Percentiles rank a stretch among this genome's conserved stretches.
These are phyloP conservation scores for Acromyrmex echinatior DNA, from an alignment of 1,140 invertebrate genomes.

Conservation along the genomic window DNA sequence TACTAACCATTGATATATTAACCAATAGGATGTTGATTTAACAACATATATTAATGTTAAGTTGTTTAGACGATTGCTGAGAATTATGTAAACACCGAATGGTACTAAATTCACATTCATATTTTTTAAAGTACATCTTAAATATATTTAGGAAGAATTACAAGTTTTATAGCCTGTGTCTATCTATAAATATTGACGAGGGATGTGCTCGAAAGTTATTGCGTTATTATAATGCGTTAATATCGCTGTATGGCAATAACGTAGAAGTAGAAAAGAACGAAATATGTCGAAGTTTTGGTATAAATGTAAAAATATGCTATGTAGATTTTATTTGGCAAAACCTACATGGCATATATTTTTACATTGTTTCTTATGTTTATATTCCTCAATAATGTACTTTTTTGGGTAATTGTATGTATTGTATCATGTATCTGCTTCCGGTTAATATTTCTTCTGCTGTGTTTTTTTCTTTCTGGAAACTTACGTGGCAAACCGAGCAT, in stretches of 20 bases:
- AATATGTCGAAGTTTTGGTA: background rate
- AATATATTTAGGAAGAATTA: background rate
- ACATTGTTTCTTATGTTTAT: background rate
- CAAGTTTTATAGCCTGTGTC: background rate
- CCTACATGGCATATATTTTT: background rate
- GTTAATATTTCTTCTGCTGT: slow-evolving; percentile 5
- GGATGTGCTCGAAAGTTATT: slow-evolving; percentile 46
- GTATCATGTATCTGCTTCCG: background rate
- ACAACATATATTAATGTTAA: too few relatives aligned
- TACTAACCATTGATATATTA: too few relatives aligned
- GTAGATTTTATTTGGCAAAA: background rate
- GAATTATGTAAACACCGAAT: too few relatives aligned
- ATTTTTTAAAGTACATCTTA: too few relatives aligned
- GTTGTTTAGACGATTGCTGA: too few relatives aligned
- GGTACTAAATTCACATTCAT: too few relatives aligned
- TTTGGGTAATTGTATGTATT: background rate
- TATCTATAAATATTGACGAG: slow-evolving; percentile 1
- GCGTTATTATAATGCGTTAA: background rate
- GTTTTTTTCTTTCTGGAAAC: background rate
- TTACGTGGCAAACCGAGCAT: background rate
- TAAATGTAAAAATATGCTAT: too few relatives aligned
- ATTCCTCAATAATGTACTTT: background rate
- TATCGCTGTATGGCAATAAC: background rate
- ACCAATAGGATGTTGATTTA: too few relatives aligned
- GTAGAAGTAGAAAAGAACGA: slow-evolving; percentile 52